Conservation (phyloP, 2,113 vertebrate genomes). For the Oriolus oriolus region DNA sequence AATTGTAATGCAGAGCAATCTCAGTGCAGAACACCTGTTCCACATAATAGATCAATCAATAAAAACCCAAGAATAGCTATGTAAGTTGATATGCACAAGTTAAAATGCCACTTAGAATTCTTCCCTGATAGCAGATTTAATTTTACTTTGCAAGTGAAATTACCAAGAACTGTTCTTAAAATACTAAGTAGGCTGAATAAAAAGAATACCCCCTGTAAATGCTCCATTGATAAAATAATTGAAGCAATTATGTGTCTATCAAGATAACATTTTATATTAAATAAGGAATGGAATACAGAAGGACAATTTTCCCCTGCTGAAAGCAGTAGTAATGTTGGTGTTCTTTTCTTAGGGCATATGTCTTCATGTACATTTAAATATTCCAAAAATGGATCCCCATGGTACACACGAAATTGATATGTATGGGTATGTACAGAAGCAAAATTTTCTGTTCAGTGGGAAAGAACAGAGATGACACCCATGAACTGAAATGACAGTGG, state of each 20-base stretch:
- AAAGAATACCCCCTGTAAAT: not conserved
- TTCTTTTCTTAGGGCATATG: not conserved
- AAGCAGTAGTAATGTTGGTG: not conserved
- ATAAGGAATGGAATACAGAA: not conserved
- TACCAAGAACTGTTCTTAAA: not conserved
- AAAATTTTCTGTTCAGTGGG: not conserved
- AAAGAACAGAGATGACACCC: not conserved
- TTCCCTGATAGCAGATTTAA: not conserved
- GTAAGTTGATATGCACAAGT: not conserved
- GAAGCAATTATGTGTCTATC: conserved; percentile 1
- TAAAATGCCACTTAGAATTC: not conserved
- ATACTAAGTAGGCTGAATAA: not conserved
- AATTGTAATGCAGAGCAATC: not conserved
- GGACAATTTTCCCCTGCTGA: not conserved
- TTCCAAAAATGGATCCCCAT: fast-evolving
- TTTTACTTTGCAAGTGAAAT: conserved; percentile 9
- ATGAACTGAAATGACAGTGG: not conserved
- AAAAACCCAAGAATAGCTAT: not conserved
- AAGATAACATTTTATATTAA: not conserved
- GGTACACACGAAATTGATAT: not conserved
- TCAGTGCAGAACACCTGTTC: not conserved
- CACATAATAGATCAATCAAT: not conserved
- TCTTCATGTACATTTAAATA: not conserved
- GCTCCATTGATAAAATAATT: conserved; percentile 1
- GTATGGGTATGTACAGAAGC: not conserved